A percentile compares a stretch with the other conserved stretches of the same genome.
Evolutionary conservation across 2,888 invertebrate species (phyloP).

Genomic region (Cryptophagus acutangulus): DNA sequence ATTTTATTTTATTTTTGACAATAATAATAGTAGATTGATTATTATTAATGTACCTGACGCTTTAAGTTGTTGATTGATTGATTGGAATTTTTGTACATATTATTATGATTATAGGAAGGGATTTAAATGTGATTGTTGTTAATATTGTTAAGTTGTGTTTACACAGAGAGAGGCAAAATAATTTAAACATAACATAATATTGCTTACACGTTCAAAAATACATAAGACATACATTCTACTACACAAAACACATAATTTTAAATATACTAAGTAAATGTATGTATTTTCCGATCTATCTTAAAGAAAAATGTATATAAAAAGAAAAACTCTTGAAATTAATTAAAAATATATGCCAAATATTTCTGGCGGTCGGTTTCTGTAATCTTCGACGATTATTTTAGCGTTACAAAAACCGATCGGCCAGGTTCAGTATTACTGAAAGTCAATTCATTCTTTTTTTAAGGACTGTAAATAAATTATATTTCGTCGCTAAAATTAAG

Average conservation of each 20-base stretch:
- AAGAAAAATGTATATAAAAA: too few relatives aligned
- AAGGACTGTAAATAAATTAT: constrained; percentile 47
- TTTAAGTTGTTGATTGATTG: too few relatives aligned
- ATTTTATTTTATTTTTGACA: constrained; percentile 5
- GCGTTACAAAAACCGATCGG: constrained; percentile 38
- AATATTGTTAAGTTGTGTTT: neutral
- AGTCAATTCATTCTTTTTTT: constrained; percentile 48
- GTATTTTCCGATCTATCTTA: constrained; percentile 50
- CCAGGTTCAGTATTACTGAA: constrained; percentile 44
- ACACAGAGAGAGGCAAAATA: constrained; percentile 39
- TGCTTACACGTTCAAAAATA: constrained; percentile 52
- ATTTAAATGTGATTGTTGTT: neutral
- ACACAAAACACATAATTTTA: constrained; percentile 21
- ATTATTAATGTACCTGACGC: neutral
- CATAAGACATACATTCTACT: constrained; percentile 36
- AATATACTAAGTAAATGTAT: constrained; percentile 45
- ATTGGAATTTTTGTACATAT: too few relatives aligned
- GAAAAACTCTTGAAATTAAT: too few relatives aligned
- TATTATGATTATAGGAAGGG: too few relatives aligned
- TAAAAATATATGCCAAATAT: constrained; percentile 44
- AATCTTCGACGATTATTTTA: constrained; percentile 28
- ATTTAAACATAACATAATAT: constrained; percentile 25
- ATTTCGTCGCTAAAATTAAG: constrained; percentile 46
- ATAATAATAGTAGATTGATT: constrained; percentile 1
- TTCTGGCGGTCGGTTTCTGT: constrained; percentile 40